Percentiles rank a stretch among this genome's conserved stretches.
phyloP scores from a whole-genome alignment of 1,140 invertebrate genomes.

The Eriocheir sinensis region DNA sequence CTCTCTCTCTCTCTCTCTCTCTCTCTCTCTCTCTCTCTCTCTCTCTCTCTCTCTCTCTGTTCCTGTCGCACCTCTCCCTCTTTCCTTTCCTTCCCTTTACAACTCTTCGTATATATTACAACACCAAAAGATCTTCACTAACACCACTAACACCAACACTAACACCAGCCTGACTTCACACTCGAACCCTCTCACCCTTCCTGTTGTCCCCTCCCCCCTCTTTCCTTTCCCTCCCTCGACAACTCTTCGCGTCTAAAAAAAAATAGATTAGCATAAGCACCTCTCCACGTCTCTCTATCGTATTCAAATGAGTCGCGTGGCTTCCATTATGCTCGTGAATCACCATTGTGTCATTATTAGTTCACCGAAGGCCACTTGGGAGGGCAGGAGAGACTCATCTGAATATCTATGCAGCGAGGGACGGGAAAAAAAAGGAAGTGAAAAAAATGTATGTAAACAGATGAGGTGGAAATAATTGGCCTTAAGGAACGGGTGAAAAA shows the following conservation, averaged over 20 bases:
- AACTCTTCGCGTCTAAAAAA: too few species aligned
- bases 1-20: too few species aligned
- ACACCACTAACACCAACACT: too few species aligned
- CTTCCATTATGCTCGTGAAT: neutral
- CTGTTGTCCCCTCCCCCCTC: neutral
- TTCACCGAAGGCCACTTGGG: neutral
- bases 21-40: too few species aligned
- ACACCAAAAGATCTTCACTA: too few species aligned
- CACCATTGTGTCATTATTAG: neutral
- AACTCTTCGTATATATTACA: too few species aligned
- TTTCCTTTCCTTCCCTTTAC: too few species aligned
- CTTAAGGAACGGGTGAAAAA: neutral
- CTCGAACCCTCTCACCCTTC: neutral
- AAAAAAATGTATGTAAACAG: neutral
- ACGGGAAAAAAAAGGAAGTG: neutral
- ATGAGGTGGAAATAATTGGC: neutral
- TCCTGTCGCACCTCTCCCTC: too few species aligned
- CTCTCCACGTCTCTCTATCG: neutral
- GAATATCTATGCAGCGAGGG: neutral
- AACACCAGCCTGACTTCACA: too few species aligned
- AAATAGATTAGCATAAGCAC: neutral
- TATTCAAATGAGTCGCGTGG: constrained; percentile 12
- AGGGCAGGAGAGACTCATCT: neutral
- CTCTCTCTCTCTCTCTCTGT: neutral
- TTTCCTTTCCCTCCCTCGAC: neutral